A percentile compares a stretch with the other conserved stretches of the same genome.
Conservation (phyloP, 2,113 vertebrate species). For the Daubentonia madagascariensis region DNA sequence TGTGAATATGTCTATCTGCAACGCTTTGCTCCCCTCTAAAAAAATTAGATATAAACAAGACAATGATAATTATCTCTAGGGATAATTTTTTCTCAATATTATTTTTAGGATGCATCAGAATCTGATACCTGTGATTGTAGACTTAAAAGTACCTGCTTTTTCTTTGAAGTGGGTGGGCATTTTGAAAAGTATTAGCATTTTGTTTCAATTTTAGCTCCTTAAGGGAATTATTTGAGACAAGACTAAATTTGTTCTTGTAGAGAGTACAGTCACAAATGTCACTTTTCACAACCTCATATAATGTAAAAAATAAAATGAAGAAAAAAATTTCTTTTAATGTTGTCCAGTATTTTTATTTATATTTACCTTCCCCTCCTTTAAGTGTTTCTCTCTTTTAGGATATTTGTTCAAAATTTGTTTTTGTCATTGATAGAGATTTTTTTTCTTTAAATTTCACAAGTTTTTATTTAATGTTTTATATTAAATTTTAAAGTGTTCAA, state of each 20-base stretch:
- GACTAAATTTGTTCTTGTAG: background rate
- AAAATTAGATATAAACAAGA: background rate
- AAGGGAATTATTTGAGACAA: background rate
- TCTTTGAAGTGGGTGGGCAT: background rate
- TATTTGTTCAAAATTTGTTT: background rate
- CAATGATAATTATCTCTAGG: background rate
- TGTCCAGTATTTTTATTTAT: background rate
- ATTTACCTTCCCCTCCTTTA: background rate
- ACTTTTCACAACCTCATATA: background rate
- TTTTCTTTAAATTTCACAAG: background rate
- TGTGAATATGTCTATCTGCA: background rate
- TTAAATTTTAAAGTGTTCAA: background rate
- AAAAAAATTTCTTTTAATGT: background rate
- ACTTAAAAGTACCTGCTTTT: background rate
- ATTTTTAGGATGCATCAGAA: background rate
- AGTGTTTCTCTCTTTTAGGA: background rate
- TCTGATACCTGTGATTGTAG: background rate
- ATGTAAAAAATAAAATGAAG: constrained; percentile 8
- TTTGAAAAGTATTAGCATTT: background rate
- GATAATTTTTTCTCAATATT: background rate
- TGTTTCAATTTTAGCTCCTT: background rate
- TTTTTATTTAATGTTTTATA: background rate
- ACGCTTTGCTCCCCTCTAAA: rapidly evolving
- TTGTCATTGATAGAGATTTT: background rate
- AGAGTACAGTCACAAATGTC: background rate